Conservation (phyloP, 1,140 invertebrate genomes). For the Ostrea edulis region DNA sequence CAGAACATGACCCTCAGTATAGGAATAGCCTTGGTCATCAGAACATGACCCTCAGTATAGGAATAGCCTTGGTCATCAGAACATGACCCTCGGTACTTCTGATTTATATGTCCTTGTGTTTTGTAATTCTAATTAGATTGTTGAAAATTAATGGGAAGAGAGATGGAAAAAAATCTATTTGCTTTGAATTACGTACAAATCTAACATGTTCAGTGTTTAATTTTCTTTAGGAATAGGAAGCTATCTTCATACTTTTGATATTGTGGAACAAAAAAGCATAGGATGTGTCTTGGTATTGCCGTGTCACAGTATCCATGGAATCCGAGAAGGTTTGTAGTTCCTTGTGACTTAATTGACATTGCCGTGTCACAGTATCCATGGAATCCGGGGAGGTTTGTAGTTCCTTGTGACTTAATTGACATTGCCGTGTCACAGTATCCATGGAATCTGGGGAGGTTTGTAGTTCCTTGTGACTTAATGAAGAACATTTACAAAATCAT, state of each 20-base stretch:
- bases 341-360: conserved; percentile 44
- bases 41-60: too few species aligned
- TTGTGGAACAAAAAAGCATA: conserved; percentile 24
- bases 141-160: too few species aligned
- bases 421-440: conserved; percentile 58
- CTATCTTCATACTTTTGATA: conserved; percentile 57
- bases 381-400: conserved; percentile 58
- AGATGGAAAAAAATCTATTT: too few species aligned
- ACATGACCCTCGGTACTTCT: too few species aligned
- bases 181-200: too few species aligned
- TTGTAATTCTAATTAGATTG: too few species aligned
- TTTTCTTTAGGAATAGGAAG: conserved; percentile 59
- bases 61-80: too few species aligned
- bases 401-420: conserved; percentile 1
- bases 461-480: not conserved
- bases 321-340: conserved; percentile 54
- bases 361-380: conserved; percentile 61
- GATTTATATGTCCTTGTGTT: too few species aligned
- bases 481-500: too few species aligned
- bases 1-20: too few species aligned
- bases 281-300: conserved; percentile 48
- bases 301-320: conserved; percentile 62
- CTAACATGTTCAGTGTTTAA: not conserved
- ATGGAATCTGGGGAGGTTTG: conserved; percentile 63
- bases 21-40: too few species aligned